Base-by-base conservation (phyloP, 2,113 vertebrate genomes). In the Phalacrocorax carbo region DNA sequence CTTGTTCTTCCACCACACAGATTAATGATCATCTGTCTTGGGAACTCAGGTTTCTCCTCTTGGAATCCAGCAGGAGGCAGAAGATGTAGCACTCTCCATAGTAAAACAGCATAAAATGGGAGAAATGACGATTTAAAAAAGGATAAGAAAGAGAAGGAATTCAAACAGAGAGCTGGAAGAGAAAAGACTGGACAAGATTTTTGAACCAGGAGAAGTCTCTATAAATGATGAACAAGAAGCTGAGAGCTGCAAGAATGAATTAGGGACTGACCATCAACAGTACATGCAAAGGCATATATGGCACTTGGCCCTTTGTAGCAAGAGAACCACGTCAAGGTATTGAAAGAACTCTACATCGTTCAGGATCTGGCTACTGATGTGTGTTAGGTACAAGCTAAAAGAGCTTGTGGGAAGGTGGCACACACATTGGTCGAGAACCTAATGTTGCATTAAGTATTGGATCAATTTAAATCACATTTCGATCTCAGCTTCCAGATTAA, bases 381-480 rank as follows among this genome's bases (percentile, higher is more conserved):
- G 21, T 46, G 18, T 30, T 38, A 38, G 15, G 15, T 61, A 34
- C 29, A 66, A 90, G 9, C 38, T 78, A 38, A 60, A 60, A 70
- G 57, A 60, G 22, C 7, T 90, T 75, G 25, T 51, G 14, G 15
- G 62, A 79, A 61, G 7, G 42, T 26, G 40, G 11, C 70, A 58
- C 15, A 36, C 20, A n/a, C 10, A 9, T 13, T 40, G 8, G 26
- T 44, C 0, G 0, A 69, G 36, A 44, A n/a, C 11, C 26, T 57
- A 55, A 66, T 7, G 15, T 38, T 3, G 1, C n/a, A 49, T 42
- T 46, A 36, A 78, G 27, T 27, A 20, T 46, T n/a, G 21, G 38
- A 78, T n/a, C 29, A 30, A 58, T 69, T 81, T 58, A 70, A 75
- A 70, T 58, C 12, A 52, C 15, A 52, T 69, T 76, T 90, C 26